Conservation (phyloP, 2,888 invertebrate species). For the Drosophila eohydei region DNA sequence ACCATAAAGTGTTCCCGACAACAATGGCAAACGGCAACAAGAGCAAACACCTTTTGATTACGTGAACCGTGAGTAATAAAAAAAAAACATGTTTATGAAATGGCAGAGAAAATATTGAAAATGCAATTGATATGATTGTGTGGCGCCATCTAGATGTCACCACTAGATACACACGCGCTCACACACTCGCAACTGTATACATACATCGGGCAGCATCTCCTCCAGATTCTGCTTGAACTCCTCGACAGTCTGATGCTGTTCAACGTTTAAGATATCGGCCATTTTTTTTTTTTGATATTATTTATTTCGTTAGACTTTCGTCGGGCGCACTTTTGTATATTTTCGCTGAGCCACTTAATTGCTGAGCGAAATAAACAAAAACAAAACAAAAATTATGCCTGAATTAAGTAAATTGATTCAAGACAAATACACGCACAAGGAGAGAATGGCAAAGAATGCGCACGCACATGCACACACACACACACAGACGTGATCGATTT, state of each 20-base stretch:
- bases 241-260: conserved; percentile 76
- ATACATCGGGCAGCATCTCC: conserved; percentile 82
- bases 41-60: conserved; percentile 61
- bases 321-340: conserved; percentile 28
- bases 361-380: conserved; percentile 57
- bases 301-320: conserved; percentile 10
- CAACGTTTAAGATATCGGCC: conserved; percentile 82
- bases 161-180: too few relatives aligned
- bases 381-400: conserved; percentile 40
- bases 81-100: not conserved
- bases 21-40: conserved; percentile 16
- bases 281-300: conserved; percentile 64
- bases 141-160: conserved; percentile 9
- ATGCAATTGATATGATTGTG: not conserved
- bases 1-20: conserved; percentile 62
- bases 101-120: conserved; percentile 1
- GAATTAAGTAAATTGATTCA: conserved; percentile 54
- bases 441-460: not conserved
- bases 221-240: conserved; percentile 81
- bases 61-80: conserved; percentile 65
- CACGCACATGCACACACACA: not conserved
- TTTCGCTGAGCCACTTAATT: conserved; percentile 41
- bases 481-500: conserved; percentile 31
- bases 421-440: conserved; percentile 19
- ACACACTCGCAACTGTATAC: conserved; percentile 38